Base-by-base conservation (phyloP, 1,140 invertebrate genomes). In the Dreissena polymorpha region DNA sequence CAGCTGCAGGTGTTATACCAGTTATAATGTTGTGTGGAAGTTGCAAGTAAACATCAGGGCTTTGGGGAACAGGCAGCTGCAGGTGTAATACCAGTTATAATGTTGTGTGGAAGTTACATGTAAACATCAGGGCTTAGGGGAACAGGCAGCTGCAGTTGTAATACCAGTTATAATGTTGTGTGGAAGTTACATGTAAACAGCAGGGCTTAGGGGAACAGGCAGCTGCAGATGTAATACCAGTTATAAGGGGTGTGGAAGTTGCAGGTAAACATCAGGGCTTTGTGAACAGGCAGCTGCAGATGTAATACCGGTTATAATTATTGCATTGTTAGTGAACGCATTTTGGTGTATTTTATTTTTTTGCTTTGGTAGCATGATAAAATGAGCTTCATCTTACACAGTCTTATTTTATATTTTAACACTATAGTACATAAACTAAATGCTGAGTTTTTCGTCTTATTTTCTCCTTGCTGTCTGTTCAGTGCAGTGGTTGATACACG, bases 151-250 rank as follows among this genome's bases (percentile, higher is more conserved):
- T 68, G 6, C 0, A 18, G 5, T 23, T 29, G 14, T 68, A n/a
- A n/a, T n/a, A n/a, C n/a, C n/a, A n/a, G n/a, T n/a, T n/a, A n/a
- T n/a, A n/a, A 71, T 63, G 21, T 72, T 68, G 0, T 64, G 7
- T 71, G 78, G 78, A 8, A 71, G 13, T 63, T 64, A 16, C 13
- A 80, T 67, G 78, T 78, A 78, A 10, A 14, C 0, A 67, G 0
- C 23, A 13, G 23, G 16, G 57, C 57, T 63, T 50, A 0, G 49
- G 13, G 39, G n/a, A 64, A 39, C 7, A 14, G 18, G 57, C 23
- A 21, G 29, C 16, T 68, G 6, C 0, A 18, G 5, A 5, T 29
- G 14, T 68, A n/a, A n/a, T n/a, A n/a, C n/a, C n/a, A n/a, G n/a
- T n/a, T n/a, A n/a, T n/a, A n/a, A n/a, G n/a, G n/a, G n/a, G 0